Evolutionary conservation across 1,140 invertebrate species (phyloP), one percentile per base, ranked within the genome.

Genomic region (Drosophila tropicalis): DNA sequence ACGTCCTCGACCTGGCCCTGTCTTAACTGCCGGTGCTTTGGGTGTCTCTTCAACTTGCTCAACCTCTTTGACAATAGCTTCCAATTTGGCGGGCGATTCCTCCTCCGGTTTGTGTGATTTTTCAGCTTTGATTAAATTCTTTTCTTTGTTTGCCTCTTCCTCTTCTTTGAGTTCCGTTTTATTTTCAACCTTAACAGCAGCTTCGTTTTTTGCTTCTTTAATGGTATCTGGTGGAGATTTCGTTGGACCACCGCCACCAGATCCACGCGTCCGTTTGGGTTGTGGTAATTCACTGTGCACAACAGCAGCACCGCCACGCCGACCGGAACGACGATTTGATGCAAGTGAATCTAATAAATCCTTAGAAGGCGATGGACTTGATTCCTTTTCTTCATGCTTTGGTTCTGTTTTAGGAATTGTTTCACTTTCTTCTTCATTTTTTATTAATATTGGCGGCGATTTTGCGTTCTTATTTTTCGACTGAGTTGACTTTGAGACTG

Each of bases 251-350:
- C 15, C 6, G 15, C 36, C 44, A 1, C 70, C 76, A 25, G 44
- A 19, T 51, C 81, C 79, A 1, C 89, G 68, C 22, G 86, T 91
- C 15, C 90, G 72, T 47, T 91, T 91, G 2, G 81, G 72, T 55
- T 90, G 90, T 2, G 79, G 79, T 5, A 90, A 34, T 32, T 91
- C 90, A 2, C 84, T 70, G 57, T 85, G 68, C 5, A 81, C 72
- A 0, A 90, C 83, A 5, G 81, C 65, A 1, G 81, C 68, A 19
- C 83, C 90, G 9, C 90, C 78, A 5, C 90, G 81, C 13, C 90
- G 77, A 12, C 90, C 84, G 5, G 90, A 91, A 5, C 90, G 90
- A 15, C 90, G 79, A 0, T 72, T 71, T 5, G 51, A 62, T 12
- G 67, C 44, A 22, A 68, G 34, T 5, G 54, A 39, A 1, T 54